Base-by-base conservation (phyloP, 2,888 invertebrate species). In the Coecobrya sp. region DNA sequence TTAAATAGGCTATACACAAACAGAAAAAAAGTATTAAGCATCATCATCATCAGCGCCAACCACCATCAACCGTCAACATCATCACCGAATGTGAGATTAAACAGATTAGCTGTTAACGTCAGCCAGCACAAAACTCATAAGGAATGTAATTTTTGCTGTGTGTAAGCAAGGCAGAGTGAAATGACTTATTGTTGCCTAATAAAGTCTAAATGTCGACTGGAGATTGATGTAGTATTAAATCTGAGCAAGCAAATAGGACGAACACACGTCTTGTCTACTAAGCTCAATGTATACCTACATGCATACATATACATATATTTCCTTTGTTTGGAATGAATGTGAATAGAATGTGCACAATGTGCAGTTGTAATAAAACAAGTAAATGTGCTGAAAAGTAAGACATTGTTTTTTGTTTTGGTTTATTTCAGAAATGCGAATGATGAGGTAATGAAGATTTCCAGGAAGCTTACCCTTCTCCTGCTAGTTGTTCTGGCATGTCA, bases 371-470 rank as follows among this genome's bases (percentile, higher is more conserved):
- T 1, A 16, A 52, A 52, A 7, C 1, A 16, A 52, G 52, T 52
- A 16, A 52, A 52, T 52, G 52, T 52, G 3, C 11, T 52, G 1
- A 16, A 7, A 10, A 16, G 52, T 1, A 52, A 52, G 1, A 10
- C 16, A 36, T 3, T 52, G 11, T 59, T 19, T 19, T 59, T 19
- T 19, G 8, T 82, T 79, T 68, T 36, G 13, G 16, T 68, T n/a
- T 19, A 1, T 82, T 89, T 0, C 55, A 91, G 91, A 79, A 79
- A 87, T 62, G 87, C 45, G 13, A 52, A 87, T 11, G 81, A 91
- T 91, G 91, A 91, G 91, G 91, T 91, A 81, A 91, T 91, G 91
- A 91, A 91, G 91, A 81, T 65, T 59, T 52, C 68, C 36, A 79
- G 55, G 68, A 59, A 86, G 91, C 55, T 79, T 3, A 86, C 49